Conservation (phyloP, 1,140 invertebrate species). For the Bombus ignitus region DNA sequence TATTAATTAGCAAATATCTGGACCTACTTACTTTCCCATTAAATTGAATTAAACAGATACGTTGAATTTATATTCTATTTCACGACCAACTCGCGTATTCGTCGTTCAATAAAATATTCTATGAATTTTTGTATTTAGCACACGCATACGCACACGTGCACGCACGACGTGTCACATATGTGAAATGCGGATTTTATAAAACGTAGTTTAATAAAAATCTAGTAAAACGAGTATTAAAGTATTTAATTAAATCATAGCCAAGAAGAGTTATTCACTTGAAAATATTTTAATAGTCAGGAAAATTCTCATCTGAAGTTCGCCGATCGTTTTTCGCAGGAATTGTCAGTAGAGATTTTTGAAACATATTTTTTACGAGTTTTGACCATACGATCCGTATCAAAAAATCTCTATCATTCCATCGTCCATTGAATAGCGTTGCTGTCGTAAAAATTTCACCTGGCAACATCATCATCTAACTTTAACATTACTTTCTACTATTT, state of each 20-base stretch:
- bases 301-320: too few species aligned
- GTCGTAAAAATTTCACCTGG: neutral
- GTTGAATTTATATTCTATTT: constrained; percentile 1
- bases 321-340: too few species aligned
- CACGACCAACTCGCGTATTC: neutral
- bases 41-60: neutral
- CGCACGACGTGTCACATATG: neutral
- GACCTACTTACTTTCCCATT: neutral
- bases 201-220: neutral
- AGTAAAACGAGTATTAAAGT: neutral
- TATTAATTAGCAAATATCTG: neutral
- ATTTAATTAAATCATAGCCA: neutral
- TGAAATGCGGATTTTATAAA: neutral
- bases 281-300: too few species aligned
- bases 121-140: neutral
- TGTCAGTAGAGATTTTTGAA: too few species aligned
- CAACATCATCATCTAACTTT: neutral
- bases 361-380: too few species aligned
- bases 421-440: too few species aligned
- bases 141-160: too few species aligned
- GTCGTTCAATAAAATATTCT: neutral
- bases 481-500: neutral
- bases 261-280: neutral
- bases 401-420: neutral
- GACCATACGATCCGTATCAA: neutral